Conservation (phyloP, 64 coral and sea anemone genomes). For the Pocillopora verrucosa region DNA sequence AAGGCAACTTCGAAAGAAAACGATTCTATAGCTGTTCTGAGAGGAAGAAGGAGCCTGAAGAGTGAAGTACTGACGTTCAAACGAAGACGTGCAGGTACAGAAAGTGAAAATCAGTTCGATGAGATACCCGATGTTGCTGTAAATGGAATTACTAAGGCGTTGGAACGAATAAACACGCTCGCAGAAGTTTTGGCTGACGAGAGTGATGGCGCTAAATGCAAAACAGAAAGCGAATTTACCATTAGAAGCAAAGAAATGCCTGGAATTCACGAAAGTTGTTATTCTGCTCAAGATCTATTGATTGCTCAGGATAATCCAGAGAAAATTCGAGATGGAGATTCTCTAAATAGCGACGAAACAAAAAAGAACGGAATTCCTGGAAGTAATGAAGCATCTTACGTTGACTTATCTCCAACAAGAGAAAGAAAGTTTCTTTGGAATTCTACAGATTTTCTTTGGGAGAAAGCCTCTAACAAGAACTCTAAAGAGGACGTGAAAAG, state of each 20-base stretch:
- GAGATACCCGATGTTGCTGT: not conserved
- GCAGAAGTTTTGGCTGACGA: not conserved
- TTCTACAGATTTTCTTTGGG: not conserved
- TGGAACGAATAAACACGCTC: not conserved
- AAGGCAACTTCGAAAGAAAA: not conserved
- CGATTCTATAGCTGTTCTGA: conserved; percentile 3
- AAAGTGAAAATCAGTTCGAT: not conserved
- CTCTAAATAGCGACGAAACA: not conserved
- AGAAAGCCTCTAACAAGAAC: not conserved
- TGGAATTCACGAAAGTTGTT: not conserved
- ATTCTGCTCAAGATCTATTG: no score
- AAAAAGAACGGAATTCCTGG: not conserved
- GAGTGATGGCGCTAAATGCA: not conserved
- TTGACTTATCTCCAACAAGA: not conserved
- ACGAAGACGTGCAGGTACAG: not conserved
- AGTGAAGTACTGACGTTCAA: not conserved
- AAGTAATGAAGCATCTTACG: not conserved
- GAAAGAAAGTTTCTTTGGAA: not conserved
- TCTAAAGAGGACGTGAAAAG: not conserved
- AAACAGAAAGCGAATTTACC: not conserved
- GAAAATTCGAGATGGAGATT: not conserved
- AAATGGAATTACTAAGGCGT: not conserved
- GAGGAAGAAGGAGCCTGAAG: conserved; percentile 1
- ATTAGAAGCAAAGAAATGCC: not conserved
- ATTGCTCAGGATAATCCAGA: not conserved